Conservation (phyloP, 2,797 vertebrate species). For the Rhodeus uyekii region DNA sequence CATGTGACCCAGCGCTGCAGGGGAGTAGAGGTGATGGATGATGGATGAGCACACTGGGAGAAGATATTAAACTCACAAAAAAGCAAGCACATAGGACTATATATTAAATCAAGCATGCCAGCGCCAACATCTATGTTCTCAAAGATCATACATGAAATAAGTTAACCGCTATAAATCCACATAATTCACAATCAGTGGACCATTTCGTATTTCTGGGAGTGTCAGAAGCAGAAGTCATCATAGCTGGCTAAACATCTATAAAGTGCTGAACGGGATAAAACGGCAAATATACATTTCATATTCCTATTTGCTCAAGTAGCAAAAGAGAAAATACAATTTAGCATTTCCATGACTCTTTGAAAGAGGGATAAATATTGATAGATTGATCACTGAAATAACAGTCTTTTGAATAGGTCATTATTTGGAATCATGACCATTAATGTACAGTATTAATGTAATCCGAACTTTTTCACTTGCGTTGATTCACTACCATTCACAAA, state of each 20-base stretch:
- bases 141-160: not conserved
- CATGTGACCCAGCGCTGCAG: not conserved
- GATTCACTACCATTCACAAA: too few relatives aligned
- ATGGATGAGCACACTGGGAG: slow-evolving; percentile 31
- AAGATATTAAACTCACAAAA: slow-evolving; percentile 1
- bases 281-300: not conserved
- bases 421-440: too few relatives aligned
- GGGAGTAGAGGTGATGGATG: slow-evolving; percentile 31
- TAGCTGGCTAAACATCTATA: too few relatives aligned
- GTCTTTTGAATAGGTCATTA: too few relatives aligned
- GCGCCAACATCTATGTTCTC: not conserved
- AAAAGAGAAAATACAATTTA: not conserved
- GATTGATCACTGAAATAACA: too few relatives aligned
- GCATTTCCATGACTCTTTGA: too few relatives aligned
- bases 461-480: too few relatives aligned
- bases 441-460: too few relatives aligned
- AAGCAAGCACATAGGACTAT: not conserved
- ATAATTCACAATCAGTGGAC: not conserved
- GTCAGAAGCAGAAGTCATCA: not conserved
- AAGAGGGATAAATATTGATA: too few relatives aligned
- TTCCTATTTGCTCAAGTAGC: not conserved
- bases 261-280: not conserved
- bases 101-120: too few relatives aligned
- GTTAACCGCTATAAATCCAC: not conserved
- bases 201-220: not conserved